Conservation (phyloP, 2,797 vertebrate genomes). For the Bufotes viridis region DNA sequence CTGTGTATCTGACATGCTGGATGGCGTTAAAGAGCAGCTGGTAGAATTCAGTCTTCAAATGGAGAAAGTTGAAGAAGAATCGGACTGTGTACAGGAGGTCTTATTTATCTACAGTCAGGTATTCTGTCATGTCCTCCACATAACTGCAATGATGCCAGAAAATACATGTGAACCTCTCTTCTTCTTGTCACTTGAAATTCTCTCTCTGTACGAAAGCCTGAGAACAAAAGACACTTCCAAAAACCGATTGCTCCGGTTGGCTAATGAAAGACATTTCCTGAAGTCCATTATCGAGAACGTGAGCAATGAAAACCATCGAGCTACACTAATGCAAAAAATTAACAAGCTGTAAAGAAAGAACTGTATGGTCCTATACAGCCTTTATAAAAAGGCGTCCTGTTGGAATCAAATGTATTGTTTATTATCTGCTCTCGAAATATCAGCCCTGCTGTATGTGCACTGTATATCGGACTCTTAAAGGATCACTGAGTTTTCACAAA, state of each 20-base stretch:
- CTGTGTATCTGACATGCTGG: constrained; percentile 79
- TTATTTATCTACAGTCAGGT: constrained; percentile 84
- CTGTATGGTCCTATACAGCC: too few species aligned
- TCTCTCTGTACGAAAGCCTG: constrained; percentile 82
- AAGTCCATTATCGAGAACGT: constrained; percentile 82
- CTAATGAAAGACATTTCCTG: constrained; percentile 88
- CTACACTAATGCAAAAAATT: constrained; percentile 90
- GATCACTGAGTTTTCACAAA: too few species aligned
- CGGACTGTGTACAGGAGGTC: constrained; percentile 75
- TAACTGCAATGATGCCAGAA: constrained; percentile 87
- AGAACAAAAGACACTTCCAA: constrained; percentile 74
- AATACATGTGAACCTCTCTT: constrained; percentile 79
- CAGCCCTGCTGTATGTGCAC: background rate
- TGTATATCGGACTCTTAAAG: too few species aligned
- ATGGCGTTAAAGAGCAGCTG: constrained; percentile 59
- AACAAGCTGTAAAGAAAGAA: constrained; percentile 68
- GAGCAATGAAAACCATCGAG: constrained; percentile 78
- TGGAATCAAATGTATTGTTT: background rate
- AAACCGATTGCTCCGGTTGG: constrained; percentile 77
- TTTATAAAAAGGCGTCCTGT: background rate
- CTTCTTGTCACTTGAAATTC: constrained; percentile 86
- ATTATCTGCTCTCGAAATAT: background rate
- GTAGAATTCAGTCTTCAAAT: background rate
- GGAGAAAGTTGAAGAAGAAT: constrained; percentile 45
- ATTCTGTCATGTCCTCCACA: constrained; percentile 92